A percentile compares a stretch with the other conserved stretches of the same genome.
Conservation (phyloP, 1,140 invertebrate genomes). For the Polypedilum vanderplanki region DNA sequence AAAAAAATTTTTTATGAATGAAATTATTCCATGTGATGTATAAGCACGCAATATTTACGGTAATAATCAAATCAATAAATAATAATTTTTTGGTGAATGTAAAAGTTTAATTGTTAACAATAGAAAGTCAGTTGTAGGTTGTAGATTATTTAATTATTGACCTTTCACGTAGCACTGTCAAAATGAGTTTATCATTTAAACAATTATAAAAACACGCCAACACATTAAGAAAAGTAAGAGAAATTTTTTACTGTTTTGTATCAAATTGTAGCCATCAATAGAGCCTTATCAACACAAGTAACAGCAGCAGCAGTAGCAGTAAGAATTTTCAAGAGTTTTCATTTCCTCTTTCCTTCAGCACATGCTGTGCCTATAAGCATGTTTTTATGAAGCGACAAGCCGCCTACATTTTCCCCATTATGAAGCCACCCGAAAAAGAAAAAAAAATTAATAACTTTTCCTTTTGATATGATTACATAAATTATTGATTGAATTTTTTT, state of each 20-base stretch:
- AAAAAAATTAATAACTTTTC: slow-evolving; percentile 27
- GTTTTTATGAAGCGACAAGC: neutral
- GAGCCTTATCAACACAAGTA: neutral
- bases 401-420: neutral
- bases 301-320: neutral
- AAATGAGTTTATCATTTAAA: neutral
- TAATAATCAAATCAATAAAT: neutral
- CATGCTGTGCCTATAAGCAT: neutral
- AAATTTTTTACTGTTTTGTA: neutral
- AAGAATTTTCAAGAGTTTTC: neutral
- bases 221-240: neutral
- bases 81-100: neutral
- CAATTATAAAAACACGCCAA: neutral
- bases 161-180: neutral
- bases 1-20: neutral
- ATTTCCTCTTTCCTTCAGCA: neutral
- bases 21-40: neutral
- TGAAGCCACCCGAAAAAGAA: neutral
- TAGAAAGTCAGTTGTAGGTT: no score
- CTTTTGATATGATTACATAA: slow-evolving; percentile 24
- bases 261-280: slow-evolving; percentile 2
- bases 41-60: no score
- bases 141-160: neutral
- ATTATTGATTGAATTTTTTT: slow-evolving; percentile 27
- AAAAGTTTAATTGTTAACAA: no score